These are phyloP conservation scores for Gymnocephalus cernua DNA, from an alignment of 2,113 vertebrate genomes.

Conservation along the genomic window DNA sequence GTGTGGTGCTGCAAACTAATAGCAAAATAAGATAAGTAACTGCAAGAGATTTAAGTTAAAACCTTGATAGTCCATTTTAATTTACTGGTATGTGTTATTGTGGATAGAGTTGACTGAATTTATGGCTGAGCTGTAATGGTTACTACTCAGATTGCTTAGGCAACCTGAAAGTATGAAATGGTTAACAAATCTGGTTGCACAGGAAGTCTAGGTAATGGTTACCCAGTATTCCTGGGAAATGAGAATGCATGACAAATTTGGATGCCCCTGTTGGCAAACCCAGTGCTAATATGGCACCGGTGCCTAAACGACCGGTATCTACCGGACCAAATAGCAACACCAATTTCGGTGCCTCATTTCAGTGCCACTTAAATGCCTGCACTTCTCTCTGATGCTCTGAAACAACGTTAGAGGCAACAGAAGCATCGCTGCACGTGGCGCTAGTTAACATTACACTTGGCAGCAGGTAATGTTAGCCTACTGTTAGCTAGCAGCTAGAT, in stretches of 20 bases:
- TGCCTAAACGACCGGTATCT: too few species aligned
- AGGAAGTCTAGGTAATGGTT: background rate
- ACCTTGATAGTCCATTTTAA: too few species aligned
- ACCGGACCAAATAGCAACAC: too few species aligned
- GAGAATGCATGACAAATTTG: background rate
- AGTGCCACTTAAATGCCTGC: too few species aligned
- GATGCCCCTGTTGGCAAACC: background rate
- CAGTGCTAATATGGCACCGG: too few species aligned
- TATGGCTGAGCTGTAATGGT: background rate
- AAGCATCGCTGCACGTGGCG: too few species aligned
- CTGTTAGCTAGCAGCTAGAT: too few species aligned
- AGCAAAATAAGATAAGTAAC: background rate
- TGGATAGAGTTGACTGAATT: background rate
- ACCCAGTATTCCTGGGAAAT: background rate
- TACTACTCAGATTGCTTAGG: background rate
- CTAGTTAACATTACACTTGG: too few species aligned
- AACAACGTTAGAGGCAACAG: too few species aligned
- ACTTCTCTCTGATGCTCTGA: too few species aligned
- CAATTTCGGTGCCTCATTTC: too few species aligned
- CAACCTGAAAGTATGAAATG: background rate
- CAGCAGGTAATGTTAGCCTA: too few species aligned
- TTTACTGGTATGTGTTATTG: background rate
- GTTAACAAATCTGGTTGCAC: background rate
- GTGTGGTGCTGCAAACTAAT: conserved; percentile 96
- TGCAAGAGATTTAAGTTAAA: background rate